Base-by-base conservation (phyloP, 2,888 invertebrate species). In the Philonicus albiceps region DNA sequence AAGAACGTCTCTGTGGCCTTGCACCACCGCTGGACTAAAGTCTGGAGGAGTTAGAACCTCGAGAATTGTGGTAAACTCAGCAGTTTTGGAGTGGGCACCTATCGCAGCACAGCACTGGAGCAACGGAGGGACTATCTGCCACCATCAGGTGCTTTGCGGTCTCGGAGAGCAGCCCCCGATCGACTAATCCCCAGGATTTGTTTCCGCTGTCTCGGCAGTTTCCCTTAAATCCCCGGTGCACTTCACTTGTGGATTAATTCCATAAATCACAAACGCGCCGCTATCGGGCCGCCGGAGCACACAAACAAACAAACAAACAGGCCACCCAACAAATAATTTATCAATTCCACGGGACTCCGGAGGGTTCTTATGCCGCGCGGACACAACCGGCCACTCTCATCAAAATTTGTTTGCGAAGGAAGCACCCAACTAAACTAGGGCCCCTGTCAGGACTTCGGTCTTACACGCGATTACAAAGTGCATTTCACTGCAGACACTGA, bases 401-500 rank as follows among this genome's bases (percentile, higher is more conserved):
- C 83, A 72, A 72, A 64, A 22, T 83, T 34, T 34, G 34, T 64
- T 83, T 72, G 22, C 83, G 83, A 83, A 83, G 83, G 83, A 72
- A 83, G 34, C 83, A 83, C 83, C 40, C 40, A 64, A 27, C 64
- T 64, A 22, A n/a, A n/a, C n/a, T n/a, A n/a, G n/a, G 83, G 64
- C 72, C 13, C 37, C 83, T 64, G 83, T 72, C 83, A 83, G 83
- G 83, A 83, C 22, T 37, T 72, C 4, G 83, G 83, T 64, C 72
- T 72, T 37, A 72, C 83, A 83, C 64, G 72, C 83, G 83, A 83
- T 83, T 37, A 72, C 83, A 83, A 55, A 72, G 64, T 83, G 83
- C 83, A 83, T 72, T 83, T 72, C 83, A 11, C 40, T 83, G 83
- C 83, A 64, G 81, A 31, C 31, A 49, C 53, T 3, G 73, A 6